Evolutionary conservation across 2,113 vertebrate genomes (phyloP), one percentile per base, ranked within the genome.

Genomic region (Stercorarius parasiticus): DNA sequence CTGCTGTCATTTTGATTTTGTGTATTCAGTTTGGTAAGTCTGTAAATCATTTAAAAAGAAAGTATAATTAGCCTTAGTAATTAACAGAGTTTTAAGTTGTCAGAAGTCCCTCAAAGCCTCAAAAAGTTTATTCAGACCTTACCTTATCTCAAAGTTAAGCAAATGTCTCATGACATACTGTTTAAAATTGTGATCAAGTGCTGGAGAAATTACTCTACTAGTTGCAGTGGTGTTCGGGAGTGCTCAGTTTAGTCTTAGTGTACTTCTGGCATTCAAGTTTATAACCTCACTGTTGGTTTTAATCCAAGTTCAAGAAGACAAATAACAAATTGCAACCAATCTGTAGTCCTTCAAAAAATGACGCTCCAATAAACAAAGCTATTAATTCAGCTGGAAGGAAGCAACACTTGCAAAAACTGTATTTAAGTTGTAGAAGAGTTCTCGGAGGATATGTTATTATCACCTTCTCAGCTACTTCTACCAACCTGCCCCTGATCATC

Each of bases 21-120:
- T 93, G 70, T 71, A 27, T 96, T 91, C 92, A 84, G 15, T 76
- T 94, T 71, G 78, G 96, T 97, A 79, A 95, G 92, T 36, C 55
- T 74, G 21, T 29, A 64, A 64, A 74, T 47, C 2, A 43, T 49
- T 78, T 58, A 3, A 49, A 65, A 71, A 82, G 4, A 50, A 82
- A 64, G 53, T 42, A 34, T 12, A 23, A 56, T 36, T 67, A 82
- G 42, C n/a, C 69, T 40, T 45, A 66, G 50, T 53, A 85, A 59
- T 74, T 27, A 22, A 4, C 7, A 6, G 18, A 61, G 13, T 21
- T 67, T n/a, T 42, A 30, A 6, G 11, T 66, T 52, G 40, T 53
- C 56, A 50, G 22, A 84, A 65, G 32, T 50, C n/a, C 40, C 10
- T 59, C 27, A 40, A 62, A 62, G 42, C 32, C 50, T 77, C 15